phyloP scores from a whole-genome alignment of 2,797 vertebrate species.

The Enteromius fasciolatus region DNA sequence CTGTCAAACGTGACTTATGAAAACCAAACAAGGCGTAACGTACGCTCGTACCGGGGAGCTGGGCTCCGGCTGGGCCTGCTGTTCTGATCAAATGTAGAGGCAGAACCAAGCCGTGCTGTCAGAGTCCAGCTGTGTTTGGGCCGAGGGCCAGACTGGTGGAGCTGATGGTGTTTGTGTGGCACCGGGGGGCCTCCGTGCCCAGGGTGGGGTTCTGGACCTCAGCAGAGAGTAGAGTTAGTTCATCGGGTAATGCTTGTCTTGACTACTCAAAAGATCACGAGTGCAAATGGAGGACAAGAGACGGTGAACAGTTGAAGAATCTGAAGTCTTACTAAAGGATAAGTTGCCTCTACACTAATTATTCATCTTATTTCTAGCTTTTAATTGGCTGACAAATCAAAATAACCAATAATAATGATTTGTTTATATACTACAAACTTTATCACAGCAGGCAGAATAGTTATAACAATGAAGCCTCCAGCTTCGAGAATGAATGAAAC shows the following conservation, averaged over 20 bases:
- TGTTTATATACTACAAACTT: no score
- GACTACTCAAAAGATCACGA: conserved; percentile 7
- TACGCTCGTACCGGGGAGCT: conserved; percentile 43
- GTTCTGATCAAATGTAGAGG: conserved; percentile 77
- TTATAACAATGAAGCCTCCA: no score
- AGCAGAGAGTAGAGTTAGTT: background rate
- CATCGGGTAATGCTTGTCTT: background rate
- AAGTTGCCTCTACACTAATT: no score
- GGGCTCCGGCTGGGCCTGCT: conserved; percentile 68
- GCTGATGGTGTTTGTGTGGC: conserved; percentile 43
- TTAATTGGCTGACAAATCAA: no score
- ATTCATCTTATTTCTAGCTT: no score
- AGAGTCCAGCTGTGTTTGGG: conserved; percentile 60
- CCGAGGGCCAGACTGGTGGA: conserved; percentile 30
- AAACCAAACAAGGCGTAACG: conserved; percentile 65
- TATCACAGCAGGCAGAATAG: no score
- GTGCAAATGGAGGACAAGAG: conserved; percentile 15
- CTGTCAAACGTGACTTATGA: conserved; percentile 67
- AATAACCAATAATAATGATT: no score
- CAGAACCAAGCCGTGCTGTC: conserved; percentile 66
- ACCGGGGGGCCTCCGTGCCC: conserved; percentile 20
- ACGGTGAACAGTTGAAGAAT: background rate
- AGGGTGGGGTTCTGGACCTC: conserved; percentile 12
- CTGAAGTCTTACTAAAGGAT: no score
- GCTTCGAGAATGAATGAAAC: no score